Evolutionary conservation across 1,140 invertebrate species (phyloP).

Genomic region (Halyomorpha halys): DNA sequence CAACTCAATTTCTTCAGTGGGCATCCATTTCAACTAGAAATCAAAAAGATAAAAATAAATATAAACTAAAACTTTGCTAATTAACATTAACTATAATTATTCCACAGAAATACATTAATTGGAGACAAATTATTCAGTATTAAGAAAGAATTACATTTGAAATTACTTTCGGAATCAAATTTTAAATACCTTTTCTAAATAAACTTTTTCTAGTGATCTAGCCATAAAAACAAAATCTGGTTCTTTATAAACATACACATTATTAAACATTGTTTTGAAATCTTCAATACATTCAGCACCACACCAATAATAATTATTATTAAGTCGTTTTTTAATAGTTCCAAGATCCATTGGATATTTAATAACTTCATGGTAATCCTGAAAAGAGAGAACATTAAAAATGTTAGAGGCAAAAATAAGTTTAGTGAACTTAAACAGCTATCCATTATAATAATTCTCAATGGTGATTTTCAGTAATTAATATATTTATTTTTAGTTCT

Average conservation of each 20-base stretch:
- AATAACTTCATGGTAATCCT: slow-evolving; percentile 99
- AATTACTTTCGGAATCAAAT: slow-evolving; percentile 13
- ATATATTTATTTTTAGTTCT: too few species aligned
- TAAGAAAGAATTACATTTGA: not conserved
- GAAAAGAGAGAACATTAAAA: slow-evolving; percentile 32
- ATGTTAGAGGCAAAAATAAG: too few species aligned
- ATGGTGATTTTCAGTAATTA: too few species aligned
- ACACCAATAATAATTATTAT: slow-evolving; percentile 93
- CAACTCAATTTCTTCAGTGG: slow-evolving; percentile 76
- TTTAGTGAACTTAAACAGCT: too few species aligned
- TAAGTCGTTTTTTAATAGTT: slow-evolving; percentile 94
- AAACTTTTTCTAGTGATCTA: slow-evolving; percentile 90
- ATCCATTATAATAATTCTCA: too few species aligned
- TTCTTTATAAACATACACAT: slow-evolving; percentile 99
- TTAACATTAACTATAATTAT: not conserved
- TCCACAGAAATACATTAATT: too few species aligned
- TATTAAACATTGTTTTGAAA: slow-evolving; percentile 98
- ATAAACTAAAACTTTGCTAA: not conserved
- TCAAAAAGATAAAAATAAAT: slow-evolving; percentile 22
- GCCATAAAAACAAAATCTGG: slow-evolving; percentile 98
- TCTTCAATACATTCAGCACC: slow-evolving; percentile 95
- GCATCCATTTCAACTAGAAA: slow-evolving; percentile 78
- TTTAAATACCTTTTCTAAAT: slow-evolving; percentile 69
- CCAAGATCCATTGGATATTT: slow-evolving; percentile 92
- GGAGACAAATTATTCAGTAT: not conserved